Percentiles rank a stretch among this genome's conserved stretches.
Evolutionary conservation across 2,797 vertebrate genomes (phyloP).

Genomic region (Anguilla megastoma): DNA sequence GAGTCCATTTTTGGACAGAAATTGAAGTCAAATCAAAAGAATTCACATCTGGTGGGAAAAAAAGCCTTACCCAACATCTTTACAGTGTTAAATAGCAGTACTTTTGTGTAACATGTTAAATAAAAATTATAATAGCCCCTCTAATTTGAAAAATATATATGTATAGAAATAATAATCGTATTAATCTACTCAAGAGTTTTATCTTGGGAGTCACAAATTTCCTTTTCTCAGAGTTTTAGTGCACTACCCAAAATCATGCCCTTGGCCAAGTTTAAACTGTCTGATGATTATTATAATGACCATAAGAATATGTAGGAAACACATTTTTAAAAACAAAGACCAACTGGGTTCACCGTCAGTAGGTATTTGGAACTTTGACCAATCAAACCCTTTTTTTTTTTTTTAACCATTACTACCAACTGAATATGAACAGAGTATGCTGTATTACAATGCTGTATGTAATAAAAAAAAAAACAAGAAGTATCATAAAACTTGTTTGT

Average conservation of each 20-base stretch:
- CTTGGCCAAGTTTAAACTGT: neutral
- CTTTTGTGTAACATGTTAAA: neutral
- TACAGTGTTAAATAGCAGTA: neutral
- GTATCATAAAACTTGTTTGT: neutral
- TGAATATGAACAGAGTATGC: slow-evolving; percentile 29
- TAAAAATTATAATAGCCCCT: neutral
- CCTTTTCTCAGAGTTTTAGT: neutral
- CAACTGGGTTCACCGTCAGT: neutral
- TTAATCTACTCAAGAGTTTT: neutral
- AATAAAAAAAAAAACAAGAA: neutral
- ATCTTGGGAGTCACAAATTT: neutral
- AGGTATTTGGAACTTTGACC: neutral
- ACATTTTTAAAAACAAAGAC: neutral
- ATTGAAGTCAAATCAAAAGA: neutral
- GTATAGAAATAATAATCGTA: neutral
- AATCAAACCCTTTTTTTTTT: neutral
- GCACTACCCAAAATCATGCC: neutral
- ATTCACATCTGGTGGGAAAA: neutral
- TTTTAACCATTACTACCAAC: slow-evolving; percentile 5
- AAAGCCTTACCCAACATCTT: neutral
- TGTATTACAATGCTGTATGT: slow-evolving; percentile 9
- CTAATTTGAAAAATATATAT: neutral
- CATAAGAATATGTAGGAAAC: neutral
- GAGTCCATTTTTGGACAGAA: neutral
- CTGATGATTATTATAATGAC: neutral